These are phyloP conservation scores for Ridgeia piscesae DNA, from an alignment of 1,140 invertebrate genomes.

Conservation along the genomic window DNA sequence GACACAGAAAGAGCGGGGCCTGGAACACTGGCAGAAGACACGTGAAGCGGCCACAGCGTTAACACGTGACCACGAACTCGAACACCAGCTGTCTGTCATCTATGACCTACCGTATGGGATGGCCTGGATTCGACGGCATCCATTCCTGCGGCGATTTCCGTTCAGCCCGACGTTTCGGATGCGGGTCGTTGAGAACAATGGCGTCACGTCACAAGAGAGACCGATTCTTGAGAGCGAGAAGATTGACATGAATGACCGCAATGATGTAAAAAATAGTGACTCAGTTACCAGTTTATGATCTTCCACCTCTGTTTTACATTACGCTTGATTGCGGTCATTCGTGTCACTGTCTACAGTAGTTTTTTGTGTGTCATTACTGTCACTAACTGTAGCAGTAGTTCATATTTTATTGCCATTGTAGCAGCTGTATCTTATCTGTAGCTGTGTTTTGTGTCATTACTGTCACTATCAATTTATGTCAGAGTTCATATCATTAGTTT, in stretches of 20 bases:
- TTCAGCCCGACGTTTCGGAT: conserved; percentile 4
- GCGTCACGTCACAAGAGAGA: neutral
- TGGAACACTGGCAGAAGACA: conserved; percentile 8
- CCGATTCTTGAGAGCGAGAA: neutral
- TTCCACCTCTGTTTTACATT: neutral
- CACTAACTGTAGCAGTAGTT: too few relatives aligned
- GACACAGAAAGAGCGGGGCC: conserved; percentile 11
- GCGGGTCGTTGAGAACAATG: neutral
- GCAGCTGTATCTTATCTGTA: too few relatives aligned
- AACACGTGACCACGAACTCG: neutral
- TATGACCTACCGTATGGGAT: conserved; percentile 20
- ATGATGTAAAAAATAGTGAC: neutral
- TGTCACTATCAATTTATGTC: too few relatives aligned
- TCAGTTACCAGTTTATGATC: neutral
- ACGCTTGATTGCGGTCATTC: neutral
- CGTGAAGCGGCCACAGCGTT: neutral
- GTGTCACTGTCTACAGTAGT: neutral
- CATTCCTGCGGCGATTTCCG: neutral
- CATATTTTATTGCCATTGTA: too few relatives aligned
- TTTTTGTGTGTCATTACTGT: too few relatives aligned
- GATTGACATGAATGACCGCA: neutral
- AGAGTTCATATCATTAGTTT: neutral
- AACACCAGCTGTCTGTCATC: conserved; percentile 6
- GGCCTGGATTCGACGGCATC: neutral
- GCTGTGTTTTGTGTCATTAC: too few relatives aligned